Evolutionary conservation across 2,113 vertebrate genomes (phyloP), one percentile per base, ranked within the genome.

Genomic region (Penelope pileata): DNA sequence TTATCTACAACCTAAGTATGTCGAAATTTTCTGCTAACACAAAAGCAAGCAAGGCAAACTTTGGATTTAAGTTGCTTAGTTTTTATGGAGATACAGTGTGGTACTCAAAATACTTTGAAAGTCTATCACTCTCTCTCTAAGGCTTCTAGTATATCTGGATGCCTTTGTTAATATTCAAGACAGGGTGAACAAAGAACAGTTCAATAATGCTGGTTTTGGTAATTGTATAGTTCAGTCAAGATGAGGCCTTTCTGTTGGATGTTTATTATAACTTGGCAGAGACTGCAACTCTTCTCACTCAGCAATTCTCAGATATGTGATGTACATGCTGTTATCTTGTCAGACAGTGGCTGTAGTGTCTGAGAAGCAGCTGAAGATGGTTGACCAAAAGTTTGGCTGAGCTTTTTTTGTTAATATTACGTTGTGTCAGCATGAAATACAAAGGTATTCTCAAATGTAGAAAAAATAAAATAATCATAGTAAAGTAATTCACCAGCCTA

Each of bases 121-220:
- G 42, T 66, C 36, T 50, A 32, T 53, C 51, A 36, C 27, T 32
- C 16, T 6, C 50, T 90, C 36, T 34, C 50, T 26, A n/a, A 87
- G 58, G 30, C 47, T 90, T 60, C 58, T 62, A 24, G 40, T 11
- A 38, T 50, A 36, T 59, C 77, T 64, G 50, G 13, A 29, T 93
- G 43, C 63, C 67, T 86, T 53, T 78, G 38, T 91, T 96, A 81
- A 88, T 60, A 76, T 36, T 54, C 38, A 63, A 83, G 77, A 50
- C 53, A 36, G 16, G 40, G 19, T 47, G 86, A 92, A 79, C n/a
- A 88, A 92, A 86, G 43, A 90, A 10, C 30, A 66, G 56, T 68
- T 80, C 63, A 51, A 48, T 93, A 96, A 67, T 42, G 30, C 16
- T 76, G 10, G 82, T 94, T 96, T 83, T n/a, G 48, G 43, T 36